Percentiles rank a stretch among this genome's conserved stretches.
phyloP scores from a whole-genome alignment of 2,113 vertebrate genomes.

The Otocyon megalotis region DNA sequence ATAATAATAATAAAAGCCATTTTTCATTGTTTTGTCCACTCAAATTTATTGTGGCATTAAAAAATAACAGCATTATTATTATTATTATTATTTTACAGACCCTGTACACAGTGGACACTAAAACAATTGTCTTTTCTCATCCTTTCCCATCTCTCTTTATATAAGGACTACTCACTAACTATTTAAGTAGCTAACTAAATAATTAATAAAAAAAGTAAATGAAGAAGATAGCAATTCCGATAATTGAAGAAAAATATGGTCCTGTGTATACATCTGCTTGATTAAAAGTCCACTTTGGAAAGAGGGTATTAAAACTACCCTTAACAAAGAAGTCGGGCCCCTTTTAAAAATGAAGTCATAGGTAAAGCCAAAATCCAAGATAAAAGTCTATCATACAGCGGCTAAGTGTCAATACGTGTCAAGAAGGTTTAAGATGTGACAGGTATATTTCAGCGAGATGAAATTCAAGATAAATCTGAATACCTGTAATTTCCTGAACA shows the following conservation, averaged over 20 bases:
- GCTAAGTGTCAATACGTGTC: background rate
- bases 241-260: background rate
- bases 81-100: too few species aligned
- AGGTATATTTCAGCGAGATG: slow-evolving; percentile 12
- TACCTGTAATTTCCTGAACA: background rate
- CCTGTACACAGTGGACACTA: background rate
- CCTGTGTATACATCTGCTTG: background rate
- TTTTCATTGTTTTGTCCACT: background rate
- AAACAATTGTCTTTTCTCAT: background rate
- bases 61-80: background rate
- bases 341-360: background rate
- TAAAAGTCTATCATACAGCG: background rate
- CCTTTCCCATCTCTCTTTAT: background rate
- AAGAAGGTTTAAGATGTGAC: background rate
- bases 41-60: background rate
- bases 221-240: background rate
- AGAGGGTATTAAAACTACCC: background rate
- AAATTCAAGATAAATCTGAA: slow-evolving; percentile 44
- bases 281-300: slow-evolving; percentile 49
- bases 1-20: background rate
- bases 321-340: background rate
- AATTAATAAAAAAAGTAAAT: background rate
- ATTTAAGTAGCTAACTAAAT: background rate
- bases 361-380: background rate
- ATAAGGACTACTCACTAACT: background rate